A percentile compares a stretch with the other conserved stretches of the same genome.
These are phyloP conservation scores for Hedya salicella DNA, from an alignment of 2,888 invertebrate genomes.

Conservation along the genomic window DNA sequence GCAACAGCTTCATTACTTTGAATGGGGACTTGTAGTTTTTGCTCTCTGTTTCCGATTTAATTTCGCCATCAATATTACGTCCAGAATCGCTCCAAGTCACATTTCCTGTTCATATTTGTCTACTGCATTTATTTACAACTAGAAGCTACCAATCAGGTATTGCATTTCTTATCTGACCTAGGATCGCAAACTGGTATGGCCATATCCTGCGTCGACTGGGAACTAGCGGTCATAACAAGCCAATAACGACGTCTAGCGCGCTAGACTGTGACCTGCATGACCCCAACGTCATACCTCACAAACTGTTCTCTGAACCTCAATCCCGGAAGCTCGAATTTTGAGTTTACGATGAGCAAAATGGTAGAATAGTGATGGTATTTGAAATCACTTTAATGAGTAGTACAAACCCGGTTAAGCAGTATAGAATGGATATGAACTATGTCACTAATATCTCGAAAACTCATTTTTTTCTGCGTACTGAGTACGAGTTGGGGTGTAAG, in stretches of 20 bases:
- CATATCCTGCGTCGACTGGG: slow-evolving; percentile 15
- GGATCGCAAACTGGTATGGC: slow-evolving; percentile 18
- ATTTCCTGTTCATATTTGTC: background rate
- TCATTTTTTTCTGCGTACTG: too few species aligned
- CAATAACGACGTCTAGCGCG: slow-evolving; percentile 38
- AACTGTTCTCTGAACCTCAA: background rate
- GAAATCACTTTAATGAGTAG: too few species aligned
- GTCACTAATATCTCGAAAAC: too few species aligned
- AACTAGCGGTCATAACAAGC: slow-evolving; percentile 14
- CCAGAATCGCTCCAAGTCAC: background rate
- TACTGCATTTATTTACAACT: background rate
- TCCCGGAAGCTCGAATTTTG: background rate
- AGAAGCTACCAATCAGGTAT: background rate
- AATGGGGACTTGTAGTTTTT: too few species aligned
- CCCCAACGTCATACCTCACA: background rate
- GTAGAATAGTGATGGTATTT: too few species aligned
- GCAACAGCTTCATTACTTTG: too few species aligned
- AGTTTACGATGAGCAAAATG: too few species aligned
- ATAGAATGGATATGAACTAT: too few species aligned
- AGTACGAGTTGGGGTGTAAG: too few species aligned
- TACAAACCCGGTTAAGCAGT: too few species aligned
- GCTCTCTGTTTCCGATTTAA: background rate
- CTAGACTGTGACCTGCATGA: slow-evolving; percentile 31
- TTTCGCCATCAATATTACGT: background rate
- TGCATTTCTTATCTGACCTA: slow-evolving; percentile 9